These are phyloP conservation scores for Artemia sinica DNA, from an alignment of 2,888 invertebrate genomes.

Conservation along the genomic window DNA sequence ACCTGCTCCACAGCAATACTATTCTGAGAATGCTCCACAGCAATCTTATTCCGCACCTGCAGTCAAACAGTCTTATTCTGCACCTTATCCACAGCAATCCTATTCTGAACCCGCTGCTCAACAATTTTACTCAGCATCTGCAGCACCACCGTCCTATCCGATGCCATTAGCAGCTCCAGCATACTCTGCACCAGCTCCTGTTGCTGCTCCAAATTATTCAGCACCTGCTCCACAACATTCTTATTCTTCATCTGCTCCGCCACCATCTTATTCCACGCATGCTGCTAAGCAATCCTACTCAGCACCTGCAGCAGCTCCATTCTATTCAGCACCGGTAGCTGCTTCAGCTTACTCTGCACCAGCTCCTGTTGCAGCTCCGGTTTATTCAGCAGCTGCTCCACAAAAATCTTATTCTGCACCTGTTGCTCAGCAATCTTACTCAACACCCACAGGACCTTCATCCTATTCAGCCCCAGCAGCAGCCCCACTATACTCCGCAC, in stretches of 20 bases:
- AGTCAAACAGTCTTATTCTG: neutral
- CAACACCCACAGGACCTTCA: constrained; percentile 2
- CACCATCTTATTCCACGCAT: neutral
- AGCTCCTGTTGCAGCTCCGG: neutral
- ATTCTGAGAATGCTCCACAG: neutral
- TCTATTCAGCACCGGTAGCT: neutral
- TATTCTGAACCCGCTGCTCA: constrained; percentile 15
- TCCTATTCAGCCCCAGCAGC: constrained; percentile 4
- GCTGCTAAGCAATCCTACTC: neutral
- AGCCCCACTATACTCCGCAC: constrained; percentile 15
- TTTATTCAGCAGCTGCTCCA: neutral
- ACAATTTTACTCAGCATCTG: neutral
- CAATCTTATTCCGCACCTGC: neutral
- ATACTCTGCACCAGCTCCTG: constrained; percentile 19
- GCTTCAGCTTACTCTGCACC: constrained; percentile 16
- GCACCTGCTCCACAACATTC: neutral
- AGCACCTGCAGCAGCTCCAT: neutral
- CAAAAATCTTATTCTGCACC: neutral
- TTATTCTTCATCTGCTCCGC: no score
- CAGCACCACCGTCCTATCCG: constrained; percentile 13
- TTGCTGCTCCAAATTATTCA: constrained; percentile 12
- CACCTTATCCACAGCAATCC: neutral
- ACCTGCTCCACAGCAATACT: neutral
- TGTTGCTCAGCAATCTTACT: constrained; percentile 5
- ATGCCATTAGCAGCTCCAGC: neutral